Conservation (phyloP, 2,797 vertebrate genomes). For the Falco columbarius region DNA sequence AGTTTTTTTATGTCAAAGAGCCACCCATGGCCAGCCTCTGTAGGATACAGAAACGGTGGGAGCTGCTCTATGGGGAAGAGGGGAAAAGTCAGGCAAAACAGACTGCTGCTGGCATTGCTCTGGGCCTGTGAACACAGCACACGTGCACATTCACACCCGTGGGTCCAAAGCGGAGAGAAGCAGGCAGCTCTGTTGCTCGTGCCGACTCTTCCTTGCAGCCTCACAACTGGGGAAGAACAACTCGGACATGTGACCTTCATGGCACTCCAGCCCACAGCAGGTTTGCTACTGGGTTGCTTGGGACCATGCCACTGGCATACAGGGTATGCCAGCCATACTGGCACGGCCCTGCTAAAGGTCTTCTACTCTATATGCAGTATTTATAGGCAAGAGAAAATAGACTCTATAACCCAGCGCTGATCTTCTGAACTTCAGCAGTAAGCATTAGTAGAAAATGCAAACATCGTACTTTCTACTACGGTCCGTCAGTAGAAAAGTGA, state of each 20-base stretch:
- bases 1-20: not conserved
- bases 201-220: not conserved
- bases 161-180: not conserved
- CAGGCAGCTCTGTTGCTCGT: not conserved
- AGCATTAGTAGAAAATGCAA: not conserved
- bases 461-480: not conserved
- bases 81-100: not conserved
- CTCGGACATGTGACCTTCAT: accelerated
- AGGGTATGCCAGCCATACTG: not conserved
- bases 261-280: not conserved
- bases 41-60: not conserved
- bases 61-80: not conserved
- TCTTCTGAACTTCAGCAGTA: not conserved
- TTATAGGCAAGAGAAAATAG: conserved; percentile 6
- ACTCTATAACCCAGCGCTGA: not conserved
- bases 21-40: not conserved
- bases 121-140: not conserved
- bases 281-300: not conserved
- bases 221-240: not conserved
- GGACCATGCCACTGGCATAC: accelerated
- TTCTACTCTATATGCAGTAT: not conserved
- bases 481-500: not conserved
- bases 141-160: accelerated
- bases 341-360: not conserved
- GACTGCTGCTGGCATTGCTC: not conserved